Evolutionary conservation across 2,113 vertebrate species (phyloP).

Genomic region (Condylura cristata): DNA sequence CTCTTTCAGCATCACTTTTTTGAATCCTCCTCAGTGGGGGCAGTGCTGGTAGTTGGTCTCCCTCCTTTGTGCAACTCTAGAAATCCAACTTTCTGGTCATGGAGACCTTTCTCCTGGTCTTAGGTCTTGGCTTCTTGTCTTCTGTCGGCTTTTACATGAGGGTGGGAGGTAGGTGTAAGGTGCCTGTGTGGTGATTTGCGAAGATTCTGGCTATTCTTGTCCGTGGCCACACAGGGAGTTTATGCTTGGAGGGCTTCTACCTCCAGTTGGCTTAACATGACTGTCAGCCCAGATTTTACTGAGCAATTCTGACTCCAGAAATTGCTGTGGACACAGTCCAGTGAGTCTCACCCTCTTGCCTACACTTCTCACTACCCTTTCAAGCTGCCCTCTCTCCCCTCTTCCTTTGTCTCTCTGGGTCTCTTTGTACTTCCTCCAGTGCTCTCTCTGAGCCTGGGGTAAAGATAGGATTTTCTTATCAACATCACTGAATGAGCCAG

Average conservation of each 20-base stretch:
- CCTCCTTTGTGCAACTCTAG: background rate
- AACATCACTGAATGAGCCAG: background rate
- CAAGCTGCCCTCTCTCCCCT: no score
- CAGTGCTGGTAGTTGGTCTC: background rate
- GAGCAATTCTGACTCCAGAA: background rate
- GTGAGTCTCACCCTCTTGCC: background rate
- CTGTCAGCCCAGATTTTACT: background rate
- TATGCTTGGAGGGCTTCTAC: background rate
- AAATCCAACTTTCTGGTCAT: background rate
- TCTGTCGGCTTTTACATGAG: background rate
- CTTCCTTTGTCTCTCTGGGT: no score
- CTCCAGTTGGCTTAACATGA: background rate
- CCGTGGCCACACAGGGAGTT: background rate
- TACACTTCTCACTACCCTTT: background rate
- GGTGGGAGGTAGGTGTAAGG: background rate
- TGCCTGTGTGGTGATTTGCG: background rate
- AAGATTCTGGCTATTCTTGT: background rate
- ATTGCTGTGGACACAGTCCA: background rate
- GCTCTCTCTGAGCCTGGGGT: background rate
- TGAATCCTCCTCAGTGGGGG: background rate
- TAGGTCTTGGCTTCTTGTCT: background rate
- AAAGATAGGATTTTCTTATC: background rate
- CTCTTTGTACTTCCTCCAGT: background rate
- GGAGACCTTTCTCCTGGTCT: background rate
- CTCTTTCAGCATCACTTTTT: background rate